Evolutionary conservation across 2,113 vertebrate genomes (phyloP), one percentile per base, ranked within the genome.

Genomic region (Hippocampus guttulatus): DNA sequence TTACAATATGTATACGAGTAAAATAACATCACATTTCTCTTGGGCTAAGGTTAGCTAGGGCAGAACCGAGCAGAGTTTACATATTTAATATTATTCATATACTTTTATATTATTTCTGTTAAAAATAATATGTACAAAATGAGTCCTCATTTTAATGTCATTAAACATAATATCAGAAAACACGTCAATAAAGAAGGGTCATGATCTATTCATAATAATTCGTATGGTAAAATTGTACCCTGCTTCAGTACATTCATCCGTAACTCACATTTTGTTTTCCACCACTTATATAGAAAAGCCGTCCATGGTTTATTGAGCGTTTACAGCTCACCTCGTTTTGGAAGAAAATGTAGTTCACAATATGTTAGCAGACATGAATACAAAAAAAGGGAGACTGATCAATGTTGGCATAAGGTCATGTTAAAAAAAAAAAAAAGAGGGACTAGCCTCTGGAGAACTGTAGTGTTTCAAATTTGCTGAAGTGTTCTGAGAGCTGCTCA

Each of bases 401-500:
- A 11, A 68, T 45, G 21, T 12, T 23, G 33, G 52, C 20, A n/a
- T 43, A 68, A 40, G 67, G 38, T 55, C 47, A 68, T 4, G 30
- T 30, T 3, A 30, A 43, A 63, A 58, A 70, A 72, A 43, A 75
- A 79, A 71, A 25, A 0, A 43, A 33, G 30, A 33, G 30, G 30
- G 30, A 3, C 70, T 68, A 54, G 68, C 75, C 71, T 75, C 77
- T 38, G 64, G 76, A 71, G 69, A 81, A 80, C 69, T 79, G 68
- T 73, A 70, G 33, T 38, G 33, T 38, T 38, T 58, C 23, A 3
- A 63, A 81, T 85, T 70, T 82, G 58, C 58, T 52, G 69, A 73
- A 33, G 74, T 81, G 62, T 57, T 77, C 68, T 70, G 77, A 71
- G 79, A 83, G 76, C 49, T 70, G 38, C 52, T 69, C 30, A 8